Percentiles rank a stretch among this genome's conserved stretches.
Conservation (phyloP, 2,113 vertebrate species). For the Chinchilla lanigera region DNA sequence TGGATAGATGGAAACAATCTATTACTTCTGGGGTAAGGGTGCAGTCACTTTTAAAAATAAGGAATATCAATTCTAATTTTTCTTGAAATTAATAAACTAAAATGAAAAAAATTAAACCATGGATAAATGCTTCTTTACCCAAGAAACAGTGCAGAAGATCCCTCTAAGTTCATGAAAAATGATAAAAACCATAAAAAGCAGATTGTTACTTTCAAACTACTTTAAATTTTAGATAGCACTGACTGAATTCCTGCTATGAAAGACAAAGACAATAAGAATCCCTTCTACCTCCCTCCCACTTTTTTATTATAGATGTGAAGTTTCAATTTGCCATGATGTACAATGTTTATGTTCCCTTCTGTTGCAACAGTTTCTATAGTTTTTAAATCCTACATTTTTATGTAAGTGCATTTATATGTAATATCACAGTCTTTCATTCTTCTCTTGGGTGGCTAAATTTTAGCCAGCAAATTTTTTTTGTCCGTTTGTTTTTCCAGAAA, state of each 20-base stretch:
- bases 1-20: neutral
- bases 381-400: slow-evolving; percentile 18
- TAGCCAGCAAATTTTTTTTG: neutral
- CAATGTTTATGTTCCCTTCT: neutral
- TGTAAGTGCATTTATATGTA: neutral
- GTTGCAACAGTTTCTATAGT: neutral
- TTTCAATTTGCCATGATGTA: neutral
- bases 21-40: slow-evolving; percentile 3
- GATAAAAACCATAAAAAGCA: neutral
- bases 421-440: slow-evolving; percentile 34
- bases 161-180: slow-evolving; percentile 27
- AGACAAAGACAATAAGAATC: slow-evolving; percentile 19
- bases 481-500: neutral
- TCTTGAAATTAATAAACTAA: slow-evolving; percentile 35
- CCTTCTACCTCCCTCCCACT: neutral
- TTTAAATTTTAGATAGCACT: slow-evolving; percentile 44
- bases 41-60: slow-evolving; percentile 30
- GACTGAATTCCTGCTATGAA: neutral
- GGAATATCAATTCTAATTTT: slow-evolving; percentile 2
- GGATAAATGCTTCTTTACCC: slow-evolving; percentile 13
- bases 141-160: slow-evolving; percentile 38
- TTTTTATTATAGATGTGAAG: neutral
- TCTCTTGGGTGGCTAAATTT: slow-evolving; percentile 30
- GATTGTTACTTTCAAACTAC: slow-evolving; percentile 34
- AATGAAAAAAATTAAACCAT: slow-evolving; percentile 37